Evolutionary conservation across 2,888 invertebrate species (phyloP).

Genomic region (Brachyopa scutellaris): DNA sequence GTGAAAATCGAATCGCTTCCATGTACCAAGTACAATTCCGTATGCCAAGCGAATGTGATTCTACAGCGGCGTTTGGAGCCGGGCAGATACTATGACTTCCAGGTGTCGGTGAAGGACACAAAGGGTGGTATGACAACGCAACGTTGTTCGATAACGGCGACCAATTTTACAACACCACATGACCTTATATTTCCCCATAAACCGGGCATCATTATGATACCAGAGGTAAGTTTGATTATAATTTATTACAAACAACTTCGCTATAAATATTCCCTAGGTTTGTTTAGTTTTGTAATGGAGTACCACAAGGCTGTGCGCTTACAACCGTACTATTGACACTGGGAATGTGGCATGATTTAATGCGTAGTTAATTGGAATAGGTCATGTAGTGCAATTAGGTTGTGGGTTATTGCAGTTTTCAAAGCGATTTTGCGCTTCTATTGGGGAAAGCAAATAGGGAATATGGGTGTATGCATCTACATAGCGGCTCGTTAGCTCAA

Average conservation of each 20-base stretch:
- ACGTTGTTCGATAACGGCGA: constrained; percentile 91
- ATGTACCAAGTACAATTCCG: constrained; percentile 92
- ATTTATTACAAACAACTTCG: too few relatives aligned
- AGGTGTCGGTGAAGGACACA: constrained; percentile 88
- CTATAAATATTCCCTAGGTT: too few relatives aligned
- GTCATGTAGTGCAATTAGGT: too few relatives aligned
- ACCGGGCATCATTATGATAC: constrained; percentile 88
- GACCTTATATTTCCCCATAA: constrained; percentile 92
- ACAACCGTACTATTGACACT: neutral
- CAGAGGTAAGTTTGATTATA: constrained; percentile 85
- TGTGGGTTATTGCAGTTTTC: too few relatives aligned
- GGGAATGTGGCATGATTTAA: too few relatives aligned
- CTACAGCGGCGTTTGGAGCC: constrained; percentile 89
- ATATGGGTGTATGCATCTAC: too few relatives aligned
- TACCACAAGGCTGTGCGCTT: neutral
- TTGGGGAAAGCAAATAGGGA: too few relatives aligned
- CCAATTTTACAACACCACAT: constrained; percentile 92
- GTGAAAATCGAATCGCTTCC: constrained; percentile 91
- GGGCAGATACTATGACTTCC: constrained; percentile 92
- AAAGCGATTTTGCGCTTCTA: too few relatives aligned
- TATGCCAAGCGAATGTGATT: constrained; percentile 94
- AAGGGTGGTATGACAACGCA: constrained; percentile 89
- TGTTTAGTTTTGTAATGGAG: too few relatives aligned
- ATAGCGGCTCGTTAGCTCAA: too few relatives aligned
- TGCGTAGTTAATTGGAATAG: too few relatives aligned